phyloP scores from a whole-genome alignment of 2,113 vertebrate species.

The Dromiciops gliroides region DNA sequence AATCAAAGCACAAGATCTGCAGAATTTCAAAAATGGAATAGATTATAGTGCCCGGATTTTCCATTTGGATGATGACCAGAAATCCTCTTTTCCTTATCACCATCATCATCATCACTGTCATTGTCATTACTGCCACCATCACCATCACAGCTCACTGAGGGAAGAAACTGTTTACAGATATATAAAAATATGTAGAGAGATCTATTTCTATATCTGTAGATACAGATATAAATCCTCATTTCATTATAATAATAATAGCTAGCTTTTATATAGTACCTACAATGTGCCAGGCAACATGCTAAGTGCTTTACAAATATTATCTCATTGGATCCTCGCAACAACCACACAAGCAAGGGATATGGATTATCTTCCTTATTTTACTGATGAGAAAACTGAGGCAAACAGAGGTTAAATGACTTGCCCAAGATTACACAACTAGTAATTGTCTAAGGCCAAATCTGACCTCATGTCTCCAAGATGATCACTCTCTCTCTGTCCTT shows the following conservation, averaged over 20 bases:
- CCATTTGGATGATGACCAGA: too few relatives aligned
- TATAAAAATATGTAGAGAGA: background rate
- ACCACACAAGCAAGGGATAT: background rate
- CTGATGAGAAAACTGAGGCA: background rate
- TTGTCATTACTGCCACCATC: too few relatives aligned
- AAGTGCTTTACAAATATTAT: background rate
- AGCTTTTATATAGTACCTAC: background rate
- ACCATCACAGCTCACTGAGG: background rate
- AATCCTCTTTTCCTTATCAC: too few relatives aligned
- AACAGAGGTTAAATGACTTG: background rate
- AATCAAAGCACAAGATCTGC: too few relatives aligned
- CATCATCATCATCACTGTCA: too few relatives aligned
- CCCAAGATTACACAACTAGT: background rate
- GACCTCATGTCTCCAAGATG: background rate
- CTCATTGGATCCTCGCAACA: background rate
- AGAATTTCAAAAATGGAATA: too few relatives aligned
- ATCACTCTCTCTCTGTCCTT: background rate
- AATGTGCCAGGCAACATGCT: background rate
- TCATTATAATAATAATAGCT: background rate
- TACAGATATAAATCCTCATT: background rate
- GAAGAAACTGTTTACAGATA: background rate
- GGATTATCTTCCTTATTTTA: background rate
- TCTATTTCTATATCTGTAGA: background rate
- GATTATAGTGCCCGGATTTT: too few relatives aligned
- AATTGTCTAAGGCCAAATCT: background rate